Conservation (phyloP, 1,140 invertebrate species). For the Drosophila subpulchrella region DNA sequence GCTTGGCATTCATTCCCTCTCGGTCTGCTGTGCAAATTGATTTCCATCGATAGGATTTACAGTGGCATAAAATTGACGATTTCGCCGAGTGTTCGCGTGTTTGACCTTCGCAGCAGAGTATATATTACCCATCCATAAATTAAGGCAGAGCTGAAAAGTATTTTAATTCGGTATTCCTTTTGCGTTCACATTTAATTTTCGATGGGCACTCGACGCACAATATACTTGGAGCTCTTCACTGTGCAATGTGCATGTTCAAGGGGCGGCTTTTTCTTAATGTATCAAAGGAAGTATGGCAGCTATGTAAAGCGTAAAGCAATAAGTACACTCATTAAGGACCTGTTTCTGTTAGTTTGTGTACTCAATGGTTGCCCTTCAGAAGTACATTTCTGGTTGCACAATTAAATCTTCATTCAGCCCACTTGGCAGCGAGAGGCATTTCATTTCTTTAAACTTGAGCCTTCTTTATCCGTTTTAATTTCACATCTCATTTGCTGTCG, state of each 20-base stretch:
- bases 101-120: slow-evolving; percentile 1
- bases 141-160: background rate
- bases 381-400: background rate
- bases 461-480: slow-evolving; percentile 11
- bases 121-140: slow-evolving; percentile 14
- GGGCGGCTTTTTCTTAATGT: background rate
- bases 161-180: background rate
- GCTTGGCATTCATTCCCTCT: slow-evolving; percentile 21
- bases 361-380: background rate
- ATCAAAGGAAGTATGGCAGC: slow-evolving; percentile 10
- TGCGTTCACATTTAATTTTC: slow-evolving; percentile 9
- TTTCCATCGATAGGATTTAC: slow-evolving; percentile 63
- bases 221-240: slow-evolving; percentile 1
- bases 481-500: slow-evolving; percentile 21
- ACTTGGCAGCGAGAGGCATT: background rate
- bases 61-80: slow-evolving; percentile 65
- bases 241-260: background rate
- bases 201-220: slow-evolving; percentile 21
- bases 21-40: slow-evolving; percentile 60
- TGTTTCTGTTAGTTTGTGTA: slow-evolving; percentile 2
- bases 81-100: slow-evolving; percentile 33
- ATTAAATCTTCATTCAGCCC: background rate
- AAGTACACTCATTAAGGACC: background rate
- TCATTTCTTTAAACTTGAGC: background rate
- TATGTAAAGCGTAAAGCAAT: slow-evolving; percentile 18